Conservation (phyloP, 2,113 vertebrate genomes). For the Limnothrissa miodon region DNA sequence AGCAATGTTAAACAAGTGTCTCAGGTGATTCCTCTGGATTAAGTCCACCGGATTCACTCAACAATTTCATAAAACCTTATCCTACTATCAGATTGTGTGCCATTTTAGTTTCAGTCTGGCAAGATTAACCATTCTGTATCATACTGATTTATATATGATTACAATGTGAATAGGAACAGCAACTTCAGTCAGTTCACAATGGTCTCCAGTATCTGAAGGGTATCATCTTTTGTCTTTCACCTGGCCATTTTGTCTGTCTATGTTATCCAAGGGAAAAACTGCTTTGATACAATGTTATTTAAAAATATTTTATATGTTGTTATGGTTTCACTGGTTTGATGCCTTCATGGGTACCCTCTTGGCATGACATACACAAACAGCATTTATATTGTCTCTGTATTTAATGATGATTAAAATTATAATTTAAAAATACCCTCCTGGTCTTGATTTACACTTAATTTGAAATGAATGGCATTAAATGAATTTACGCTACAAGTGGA, state of each 20-base stretch:
- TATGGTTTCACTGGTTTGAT: constrained; percentile 27
- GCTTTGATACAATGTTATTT: constrained; percentile 13
- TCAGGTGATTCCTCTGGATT: background rate
- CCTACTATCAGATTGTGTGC: background rate
- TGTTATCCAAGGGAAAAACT: background rate
- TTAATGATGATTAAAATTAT: constrained; percentile 43
- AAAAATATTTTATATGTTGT: constrained; percentile 17
- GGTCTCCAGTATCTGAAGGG: background rate
- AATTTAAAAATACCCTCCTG: background rate
- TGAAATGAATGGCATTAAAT: background rate
- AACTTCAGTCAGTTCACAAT: background rate
- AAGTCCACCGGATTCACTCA: background rate
- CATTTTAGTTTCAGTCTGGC: background rate
- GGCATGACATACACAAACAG: constrained; percentile 45
- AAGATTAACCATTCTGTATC: background rate
- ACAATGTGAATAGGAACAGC: background rate
- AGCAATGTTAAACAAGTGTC: background rate
- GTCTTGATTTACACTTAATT: background rate
- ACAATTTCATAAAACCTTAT: background rate
- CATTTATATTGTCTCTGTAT: constrained; percentile 46
- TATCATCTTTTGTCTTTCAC: background rate
- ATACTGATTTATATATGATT: background rate
- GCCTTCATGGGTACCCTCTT: constrained; percentile 26
- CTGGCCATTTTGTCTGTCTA: background rate
- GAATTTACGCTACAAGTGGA: background rate